A percentile compares a stretch with the other conserved stretches of the same genome.
These are phyloP conservation scores for Machimus atricapillus DNA, from an alignment of 2,888 invertebrate genomes.

Conservation along the genomic window DNA sequence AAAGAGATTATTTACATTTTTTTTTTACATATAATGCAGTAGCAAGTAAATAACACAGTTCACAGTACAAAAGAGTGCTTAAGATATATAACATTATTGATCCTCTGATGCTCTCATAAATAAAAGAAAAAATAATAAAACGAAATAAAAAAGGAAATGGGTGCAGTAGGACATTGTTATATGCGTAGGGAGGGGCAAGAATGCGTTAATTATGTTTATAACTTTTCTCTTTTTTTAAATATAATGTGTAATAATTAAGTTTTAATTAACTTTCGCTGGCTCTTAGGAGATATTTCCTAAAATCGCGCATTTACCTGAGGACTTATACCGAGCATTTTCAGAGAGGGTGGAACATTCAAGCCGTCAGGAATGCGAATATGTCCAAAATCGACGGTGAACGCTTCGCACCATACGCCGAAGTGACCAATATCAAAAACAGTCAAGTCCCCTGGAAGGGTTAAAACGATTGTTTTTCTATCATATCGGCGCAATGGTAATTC, in stretches of 20 bases:
- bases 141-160: constrained; percentile 5
- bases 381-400: constrained; percentile 91
- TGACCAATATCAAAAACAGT: constrained; percentile 93
- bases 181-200: neutral
- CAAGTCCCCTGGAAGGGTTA: constrained; percentile 86
- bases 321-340: constrained; percentile 91
- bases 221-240: neutral
- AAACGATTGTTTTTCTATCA: constrained; percentile 85
- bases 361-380: constrained; percentile 79
- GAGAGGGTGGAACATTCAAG: constrained; percentile 86
- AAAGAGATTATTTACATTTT: neutral
- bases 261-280: neutral
- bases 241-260: neutral
- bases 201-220: constrained; percentile 22
- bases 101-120: neutral
- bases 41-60: constrained; percentile 10
- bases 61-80: neutral
- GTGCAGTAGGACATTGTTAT: neutral
- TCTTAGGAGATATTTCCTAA: neutral
- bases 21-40: constrained; percentile 13
- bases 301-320: constrained; percentile 78
- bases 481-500: constrained; percentile 79
- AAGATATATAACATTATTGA: neutral
- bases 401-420: constrained; percentile 93
- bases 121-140: neutral